phyloP scores from a whole-genome alignment of 2,113 vertebrate genomes.

The Zapornia atra region DNA sequence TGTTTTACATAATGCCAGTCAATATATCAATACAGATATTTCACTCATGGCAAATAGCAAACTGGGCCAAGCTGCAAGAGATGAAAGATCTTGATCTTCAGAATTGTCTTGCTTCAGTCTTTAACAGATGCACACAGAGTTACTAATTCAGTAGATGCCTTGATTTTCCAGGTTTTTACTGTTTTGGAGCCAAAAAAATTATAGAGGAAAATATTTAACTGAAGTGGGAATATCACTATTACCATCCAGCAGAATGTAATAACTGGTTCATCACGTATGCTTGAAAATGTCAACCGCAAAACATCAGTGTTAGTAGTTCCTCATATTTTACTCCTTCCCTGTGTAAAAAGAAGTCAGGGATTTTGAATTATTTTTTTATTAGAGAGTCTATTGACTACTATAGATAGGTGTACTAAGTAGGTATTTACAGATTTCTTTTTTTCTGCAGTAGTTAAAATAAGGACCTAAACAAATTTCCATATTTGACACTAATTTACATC shows the following conservation, averaged over 20 bases:
- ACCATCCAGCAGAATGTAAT: neutral
- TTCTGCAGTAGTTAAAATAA: neutral
- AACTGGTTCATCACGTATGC: neutral
- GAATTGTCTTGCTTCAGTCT: neutral
- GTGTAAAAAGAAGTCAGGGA: neutral
- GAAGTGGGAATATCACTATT: neutral
- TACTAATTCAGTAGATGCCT: neutral
- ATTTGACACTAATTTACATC: neutral
- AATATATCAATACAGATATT: neutral
- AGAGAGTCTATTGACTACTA: neutral
- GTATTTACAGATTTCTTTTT: neutral
- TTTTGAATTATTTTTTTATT: neutral
- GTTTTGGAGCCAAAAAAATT: neutral
- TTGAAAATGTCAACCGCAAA: neutral
- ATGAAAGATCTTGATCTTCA: neutral
- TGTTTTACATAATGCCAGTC: neutral
- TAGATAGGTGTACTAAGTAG: too few relatives aligned
- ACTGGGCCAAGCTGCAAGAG: neutral
- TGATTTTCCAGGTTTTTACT: neutral
- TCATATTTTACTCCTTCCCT: neutral
- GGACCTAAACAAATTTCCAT: neutral
- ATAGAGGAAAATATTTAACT: neutral
- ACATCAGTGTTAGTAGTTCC: neutral
- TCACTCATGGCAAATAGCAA: neutral
- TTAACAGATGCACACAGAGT: neutral